Conservation (phyloP, 2,888 invertebrate genomes). For the Rotaria sp. region DNA sequence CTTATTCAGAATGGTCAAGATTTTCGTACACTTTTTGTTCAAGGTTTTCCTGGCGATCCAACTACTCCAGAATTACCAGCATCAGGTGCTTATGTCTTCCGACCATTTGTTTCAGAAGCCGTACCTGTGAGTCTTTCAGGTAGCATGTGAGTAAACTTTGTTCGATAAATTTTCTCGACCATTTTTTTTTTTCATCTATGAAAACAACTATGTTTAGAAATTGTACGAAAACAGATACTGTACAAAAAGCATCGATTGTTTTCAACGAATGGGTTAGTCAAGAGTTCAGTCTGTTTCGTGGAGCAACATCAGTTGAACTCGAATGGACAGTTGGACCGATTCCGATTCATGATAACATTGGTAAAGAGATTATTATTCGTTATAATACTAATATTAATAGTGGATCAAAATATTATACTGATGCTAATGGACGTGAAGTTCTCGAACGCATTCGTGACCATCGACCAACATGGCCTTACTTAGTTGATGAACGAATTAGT, state of each 20-base stretch:
- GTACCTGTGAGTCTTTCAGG: no score
- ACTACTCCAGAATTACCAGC: conserved; percentile 62
- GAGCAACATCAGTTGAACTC: conserved; percentile 56
- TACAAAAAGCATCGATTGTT: conserved; percentile 69
- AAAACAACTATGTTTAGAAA: no score
- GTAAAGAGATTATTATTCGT: conserved; percentile 52
- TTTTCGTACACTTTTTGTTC: background rate
- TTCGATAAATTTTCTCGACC: no score
- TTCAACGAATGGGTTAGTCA: conserved; percentile 61
- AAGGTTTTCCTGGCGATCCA: conserved; percentile 67
- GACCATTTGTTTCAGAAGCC: conserved; percentile 46
- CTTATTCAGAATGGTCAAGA: no score
- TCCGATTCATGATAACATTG: conserved; percentile 73
- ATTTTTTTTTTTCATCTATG: no score
- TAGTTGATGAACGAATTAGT: conserved; percentile 51
- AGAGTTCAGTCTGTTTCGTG: conserved; percentile 48
- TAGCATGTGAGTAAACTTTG: no score
- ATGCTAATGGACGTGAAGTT: no score
- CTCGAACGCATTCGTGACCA: conserved; percentile 50
- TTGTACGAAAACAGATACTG: conserved; percentile 54
- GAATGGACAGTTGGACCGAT: conserved; percentile 55
- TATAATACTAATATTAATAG: conserved; percentile 60
- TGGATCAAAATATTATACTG: conserved; percentile 64
- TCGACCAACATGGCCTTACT: conserved; percentile 64
- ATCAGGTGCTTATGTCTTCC: conserved; percentile 81